Conservation (phyloP, 2,888 invertebrate genomes). For the Meteorus cinctellus region DNA sequence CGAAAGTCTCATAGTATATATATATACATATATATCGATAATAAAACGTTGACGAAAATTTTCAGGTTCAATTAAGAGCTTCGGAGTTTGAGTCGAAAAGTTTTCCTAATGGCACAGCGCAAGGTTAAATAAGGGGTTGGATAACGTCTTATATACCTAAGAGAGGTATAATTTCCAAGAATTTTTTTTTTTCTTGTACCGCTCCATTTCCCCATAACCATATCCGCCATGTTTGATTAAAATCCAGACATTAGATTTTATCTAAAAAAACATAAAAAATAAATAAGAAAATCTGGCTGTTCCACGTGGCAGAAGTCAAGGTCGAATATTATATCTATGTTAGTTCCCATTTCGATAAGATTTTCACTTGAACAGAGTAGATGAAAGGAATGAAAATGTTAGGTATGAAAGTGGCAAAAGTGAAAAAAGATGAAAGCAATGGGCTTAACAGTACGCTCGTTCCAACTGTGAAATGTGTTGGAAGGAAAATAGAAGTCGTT, state of each 20-base stretch:
- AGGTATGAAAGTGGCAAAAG: constrained; percentile 29
- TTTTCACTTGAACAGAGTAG: constrained; percentile 31
- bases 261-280: neutral
- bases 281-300: constrained; percentile 11
- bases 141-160: constrained; percentile 13
- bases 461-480: constrained; percentile 23
- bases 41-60: constrained; percentile 8
- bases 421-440: constrained; percentile 34
- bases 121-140: constrained; percentile 10
- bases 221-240: constrained; percentile 13
- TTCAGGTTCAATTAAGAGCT: constrained; percentile 8
- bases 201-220: neutral
- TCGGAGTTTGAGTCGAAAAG: constrained; percentile 13
- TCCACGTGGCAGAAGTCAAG: constrained; percentile 15
- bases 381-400: constrained; percentile 35
- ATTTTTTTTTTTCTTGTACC: neutral
- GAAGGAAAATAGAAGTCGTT: constrained; percentile 21
- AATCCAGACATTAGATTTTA: constrained; percentile 5
- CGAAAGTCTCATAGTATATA: neutral
- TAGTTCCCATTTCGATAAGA: constrained; percentile 1
- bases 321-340: constrained; percentile 7
- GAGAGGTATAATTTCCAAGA: neutral
- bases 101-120: constrained; percentile 2
- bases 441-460: constrained; percentile 19
- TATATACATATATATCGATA: neutral